Conservation (phyloP, 2,113 vertebrate species). For the Brevimyrus niger region DNA sequence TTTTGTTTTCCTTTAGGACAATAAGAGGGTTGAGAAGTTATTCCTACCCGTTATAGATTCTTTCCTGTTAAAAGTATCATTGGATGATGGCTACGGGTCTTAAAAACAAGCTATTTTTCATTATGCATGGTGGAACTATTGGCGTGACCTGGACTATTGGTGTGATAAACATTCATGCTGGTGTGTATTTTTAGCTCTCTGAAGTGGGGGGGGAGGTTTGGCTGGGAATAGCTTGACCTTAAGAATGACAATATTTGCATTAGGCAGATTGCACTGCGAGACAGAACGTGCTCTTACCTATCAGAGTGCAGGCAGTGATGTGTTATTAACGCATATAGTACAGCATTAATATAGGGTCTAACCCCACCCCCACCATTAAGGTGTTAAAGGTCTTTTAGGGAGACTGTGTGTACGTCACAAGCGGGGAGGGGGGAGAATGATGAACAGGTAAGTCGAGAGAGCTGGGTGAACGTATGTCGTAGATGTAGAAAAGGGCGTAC, state of each 20-base stretch:
- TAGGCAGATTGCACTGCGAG: background rate
- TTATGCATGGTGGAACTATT: background rate
- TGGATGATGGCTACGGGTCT: background rate
- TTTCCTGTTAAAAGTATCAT: background rate
- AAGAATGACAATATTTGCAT: slow-evolving; percentile 2
- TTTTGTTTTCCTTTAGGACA: background rate
- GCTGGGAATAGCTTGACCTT: background rate
- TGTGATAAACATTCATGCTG: background rate
- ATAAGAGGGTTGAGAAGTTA: background rate
- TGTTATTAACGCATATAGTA: background rate
- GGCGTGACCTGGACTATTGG: background rate
- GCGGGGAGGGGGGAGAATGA: too few species aligned
- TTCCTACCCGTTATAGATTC: background rate
- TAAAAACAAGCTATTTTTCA: background rate
- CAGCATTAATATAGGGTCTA: background rate
- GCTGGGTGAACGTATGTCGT: too few species aligned
- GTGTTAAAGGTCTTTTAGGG: too few species aligned
- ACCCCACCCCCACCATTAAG: background rate
- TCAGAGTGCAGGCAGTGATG: background rate
- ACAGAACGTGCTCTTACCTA: background rate
- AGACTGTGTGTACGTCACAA: too few species aligned
- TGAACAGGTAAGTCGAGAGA: too few species aligned
- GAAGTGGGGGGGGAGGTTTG: background rate
- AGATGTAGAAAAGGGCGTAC: too few species aligned
- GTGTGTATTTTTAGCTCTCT: slow-evolving; percentile 7